Conservation (phyloP, 2,113 vertebrate species). For the Zosterops hypoxanthus region DNA sequence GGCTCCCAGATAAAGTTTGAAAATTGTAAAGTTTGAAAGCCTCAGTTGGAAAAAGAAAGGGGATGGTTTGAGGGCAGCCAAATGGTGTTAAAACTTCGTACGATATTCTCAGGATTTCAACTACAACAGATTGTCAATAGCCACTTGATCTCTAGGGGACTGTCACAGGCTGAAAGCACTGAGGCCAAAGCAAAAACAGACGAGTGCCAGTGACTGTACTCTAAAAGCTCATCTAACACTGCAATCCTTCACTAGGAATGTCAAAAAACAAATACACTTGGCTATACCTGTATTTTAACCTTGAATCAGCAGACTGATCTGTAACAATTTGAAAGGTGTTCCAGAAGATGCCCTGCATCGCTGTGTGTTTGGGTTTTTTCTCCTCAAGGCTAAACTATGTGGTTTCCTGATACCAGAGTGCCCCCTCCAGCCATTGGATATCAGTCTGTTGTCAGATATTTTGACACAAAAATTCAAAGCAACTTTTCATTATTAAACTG, state of each 20-base stretch:
- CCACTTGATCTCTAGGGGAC: background rate
- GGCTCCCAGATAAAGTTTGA: background rate
- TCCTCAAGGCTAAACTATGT: background rate
- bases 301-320: background rate
- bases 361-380: rapidly evolving
- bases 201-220: background rate
- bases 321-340: background rate
- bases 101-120: background rate
- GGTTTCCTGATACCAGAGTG: background rate
- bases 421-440: background rate
- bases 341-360: background rate
- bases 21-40: background rate
- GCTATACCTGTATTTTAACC: background rate
- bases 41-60: background rate
- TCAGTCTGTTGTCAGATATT: background rate
- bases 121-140: background rate
- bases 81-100: background rate
- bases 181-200: background rate
- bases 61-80: background rate
- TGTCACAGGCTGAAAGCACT: background rate
- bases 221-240: background rate
- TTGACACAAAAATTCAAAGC: background rate
- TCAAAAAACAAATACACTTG: background rate
- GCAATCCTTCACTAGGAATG: background rate
- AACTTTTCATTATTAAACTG: background rate